Percentiles rank a stretch among this genome's conserved stretches.
Evolutionary conservation across 2,113 vertebrate species (phyloP).

Genomic region (Cyrtonyx montezumae): DNA sequence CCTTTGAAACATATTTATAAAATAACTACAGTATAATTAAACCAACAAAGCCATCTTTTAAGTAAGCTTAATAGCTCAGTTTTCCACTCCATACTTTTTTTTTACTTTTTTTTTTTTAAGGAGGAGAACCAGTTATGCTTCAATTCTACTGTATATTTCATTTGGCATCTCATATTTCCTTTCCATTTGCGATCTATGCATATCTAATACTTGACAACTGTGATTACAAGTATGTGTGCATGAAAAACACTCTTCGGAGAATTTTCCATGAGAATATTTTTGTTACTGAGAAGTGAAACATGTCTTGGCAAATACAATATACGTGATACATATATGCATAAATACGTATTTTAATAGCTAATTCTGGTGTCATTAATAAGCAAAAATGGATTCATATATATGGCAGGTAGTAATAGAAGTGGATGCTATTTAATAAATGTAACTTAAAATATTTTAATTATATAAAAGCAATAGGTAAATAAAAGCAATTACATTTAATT

Average conservation of each 20-base stretch:
- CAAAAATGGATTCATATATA: conserved; percentile 71
- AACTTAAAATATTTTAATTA: conserved; percentile 82
- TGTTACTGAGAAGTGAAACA: conserved; percentile 77
- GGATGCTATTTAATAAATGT: conserved; percentile 71
- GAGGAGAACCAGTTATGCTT: conserved; percentile 70
- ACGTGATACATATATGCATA: conserved; percentile 40
- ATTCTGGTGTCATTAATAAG: conserved; percentile 63
- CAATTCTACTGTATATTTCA: conserved; percentile 66
- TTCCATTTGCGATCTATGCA: conserved; percentile 71
- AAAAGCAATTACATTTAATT: conserved; percentile 79
- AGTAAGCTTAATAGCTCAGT: conserved; percentile 79
- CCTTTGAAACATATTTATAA: conserved; percentile 87
- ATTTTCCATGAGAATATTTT: conserved; percentile 73
- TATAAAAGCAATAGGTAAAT: conserved; percentile 81
- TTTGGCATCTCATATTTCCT: conserved; percentile 71
- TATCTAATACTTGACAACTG: conserved; percentile 80
- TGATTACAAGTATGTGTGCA: conserved; percentile 78
- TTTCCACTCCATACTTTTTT: conserved; percentile 72
- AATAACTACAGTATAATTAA: conserved; percentile 87
- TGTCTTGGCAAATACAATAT: conserved; percentile 73
- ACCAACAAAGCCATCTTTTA: conserved; percentile 85
- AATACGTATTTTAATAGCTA: conserved; percentile 64
- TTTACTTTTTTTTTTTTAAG: conserved; percentile 76
- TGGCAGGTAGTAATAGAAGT: conserved; percentile 75
- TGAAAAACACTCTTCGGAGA: conserved; percentile 74